Evolutionary conservation across 2,888 invertebrate species (phyloP), one percentile per base, ranked within the genome.

Genomic region (Merodon equestris): DNA sequence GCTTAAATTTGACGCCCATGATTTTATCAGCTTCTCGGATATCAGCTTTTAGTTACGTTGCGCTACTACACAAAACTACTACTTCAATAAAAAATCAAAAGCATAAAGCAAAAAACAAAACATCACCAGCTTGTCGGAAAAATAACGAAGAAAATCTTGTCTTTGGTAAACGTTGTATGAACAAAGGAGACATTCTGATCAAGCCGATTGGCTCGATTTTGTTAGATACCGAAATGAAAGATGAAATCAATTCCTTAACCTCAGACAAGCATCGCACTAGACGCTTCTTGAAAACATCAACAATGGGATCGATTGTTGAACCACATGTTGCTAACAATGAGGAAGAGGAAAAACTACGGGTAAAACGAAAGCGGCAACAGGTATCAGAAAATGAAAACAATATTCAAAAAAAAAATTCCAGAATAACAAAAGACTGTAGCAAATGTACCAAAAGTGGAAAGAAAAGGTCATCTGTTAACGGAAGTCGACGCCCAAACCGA

Each of bases 11-110:
- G 68, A 81, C 82, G 14, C 67, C 73, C 2, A 76, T 82, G 5
- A 14, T 74, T 15, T 77, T 77, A 9, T 70, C 82, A 15, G 73
- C 81, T 54, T 60, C 75, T 34, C 83, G 82, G 64, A 71, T 81
- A 58, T 84, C 84, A 1, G 84, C 84, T 14, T 84, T 84, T 71
- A 83, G 56, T 27, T 27, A 38, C 15, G 58, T 66, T 36, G 48
- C 44, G 18, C 34, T 56, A 42, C 13, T 48, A 18, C 45, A 63
- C 17, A 42, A 61, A 48, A 47, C 19, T 38, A 40, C 56, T 1
- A 18, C 45, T 48, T 15, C 9, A 27, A 18, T 19, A 15, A 40
- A 66, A 27, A 54, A 47, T 4, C 53, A 70, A 34, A 51, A 70
- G 18, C 60, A 60, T 27, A 70, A 70, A 61, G 42, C 14, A 27